Evolutionary conservation across 1,140 invertebrate species (phyloP).

Genomic region (Venustaconcha ellipsiformis): DNA sequence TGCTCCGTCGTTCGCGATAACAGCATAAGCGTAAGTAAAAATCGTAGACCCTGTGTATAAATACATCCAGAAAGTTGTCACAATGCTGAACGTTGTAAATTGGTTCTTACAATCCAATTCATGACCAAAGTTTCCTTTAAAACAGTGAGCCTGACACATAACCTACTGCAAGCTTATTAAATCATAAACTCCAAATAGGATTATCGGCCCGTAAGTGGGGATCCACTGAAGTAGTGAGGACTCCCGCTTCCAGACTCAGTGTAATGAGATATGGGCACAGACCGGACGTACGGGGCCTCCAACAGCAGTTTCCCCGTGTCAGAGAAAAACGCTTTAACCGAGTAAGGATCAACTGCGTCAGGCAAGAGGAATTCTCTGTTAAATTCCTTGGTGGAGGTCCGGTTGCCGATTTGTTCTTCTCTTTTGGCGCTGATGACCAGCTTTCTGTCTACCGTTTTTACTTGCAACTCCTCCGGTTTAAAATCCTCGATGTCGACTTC

Average conservation of each 20-base stretch:
- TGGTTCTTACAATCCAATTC: too few relatives aligned
- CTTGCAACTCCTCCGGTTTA: slow-evolving; percentile 63
- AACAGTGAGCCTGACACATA: too few relatives aligned
- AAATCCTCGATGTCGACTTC: slow-evolving; percentile 64
- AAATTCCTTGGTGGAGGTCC: slow-evolving; percentile 63
- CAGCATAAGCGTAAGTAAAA: too few relatives aligned
- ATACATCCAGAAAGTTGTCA: too few relatives aligned
- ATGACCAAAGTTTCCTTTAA: too few relatives aligned
- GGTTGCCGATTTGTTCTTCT: slow-evolving; percentile 56
- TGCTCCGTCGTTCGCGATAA: too few relatives aligned
- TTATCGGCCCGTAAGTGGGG: too few relatives aligned
- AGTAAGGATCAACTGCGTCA: slow-evolving; percentile 64
- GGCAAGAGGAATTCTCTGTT: slow-evolving; percentile 64
- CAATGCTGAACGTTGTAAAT: too few relatives aligned
- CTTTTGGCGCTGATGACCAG: slow-evolving; percentile 59
- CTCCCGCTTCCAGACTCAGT: slow-evolving; percentile 1
- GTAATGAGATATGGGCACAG: slow-evolving; percentile 41
- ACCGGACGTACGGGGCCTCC: slow-evolving; percentile 58
- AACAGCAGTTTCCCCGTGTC: slow-evolving; percentile 63
- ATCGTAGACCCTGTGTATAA: too few relatives aligned
- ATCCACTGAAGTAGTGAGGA: too few relatives aligned
- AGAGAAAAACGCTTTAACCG: slow-evolving; percentile 65
- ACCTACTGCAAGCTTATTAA: too few relatives aligned
- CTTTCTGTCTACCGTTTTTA: slow-evolving; percentile 64
- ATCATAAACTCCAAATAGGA: too few relatives aligned